Base-by-base conservation (phyloP, 1,140 invertebrate genomes). In the Euwallacea fornicatus region DNA sequence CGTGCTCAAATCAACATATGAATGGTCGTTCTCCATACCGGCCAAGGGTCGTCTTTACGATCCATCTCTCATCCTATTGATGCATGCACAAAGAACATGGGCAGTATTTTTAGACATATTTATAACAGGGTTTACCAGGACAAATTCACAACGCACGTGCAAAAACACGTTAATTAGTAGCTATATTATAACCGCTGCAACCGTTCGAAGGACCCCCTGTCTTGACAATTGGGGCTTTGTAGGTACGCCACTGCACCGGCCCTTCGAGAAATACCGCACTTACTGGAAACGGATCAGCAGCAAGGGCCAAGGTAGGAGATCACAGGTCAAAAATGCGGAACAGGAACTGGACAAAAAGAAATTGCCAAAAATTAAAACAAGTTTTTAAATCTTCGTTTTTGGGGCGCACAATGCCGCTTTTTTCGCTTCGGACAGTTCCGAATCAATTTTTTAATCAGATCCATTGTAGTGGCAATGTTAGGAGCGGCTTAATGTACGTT, bases 331-430 rank as follows among this genome's bases (percentile, higher is more conserved):
- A 62, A 63, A 64, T 70, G 60, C 69, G 61, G 69, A 65, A 70
- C 69, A 59, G 67, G 67, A 69, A 69, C 67, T 69, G 15, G 59
- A 69, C 59, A 62, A 44, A 54, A 33, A 42, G 42, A 68, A 70
- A 70, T 70, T 65, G 69, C 69, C 69, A 55, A 70, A 70, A 61
- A 70, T 70, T 43, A 58, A 70, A 70, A 70, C 69, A 64, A 70
- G 69, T 70, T 70, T 70, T 70, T 64, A 70, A 70, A 58, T 59
- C 54, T 70, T 59, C 42, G n/a, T 10, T 41, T 63, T 70, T 64
- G 42, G 10, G 8, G 68, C 46, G 64, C 16, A 70, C 69, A 70
- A 70, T 70, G 21, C 11, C 50, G 41, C 42, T 42, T 50, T 21
- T 64, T 65, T 70, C 58, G 15, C 50, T 65, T 53, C 41, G 47